These are phyloP conservation scores for Distichodus sexfasciatus DNA, from an alignment of 2,797 vertebrate species.

Conservation along the genomic window DNA sequence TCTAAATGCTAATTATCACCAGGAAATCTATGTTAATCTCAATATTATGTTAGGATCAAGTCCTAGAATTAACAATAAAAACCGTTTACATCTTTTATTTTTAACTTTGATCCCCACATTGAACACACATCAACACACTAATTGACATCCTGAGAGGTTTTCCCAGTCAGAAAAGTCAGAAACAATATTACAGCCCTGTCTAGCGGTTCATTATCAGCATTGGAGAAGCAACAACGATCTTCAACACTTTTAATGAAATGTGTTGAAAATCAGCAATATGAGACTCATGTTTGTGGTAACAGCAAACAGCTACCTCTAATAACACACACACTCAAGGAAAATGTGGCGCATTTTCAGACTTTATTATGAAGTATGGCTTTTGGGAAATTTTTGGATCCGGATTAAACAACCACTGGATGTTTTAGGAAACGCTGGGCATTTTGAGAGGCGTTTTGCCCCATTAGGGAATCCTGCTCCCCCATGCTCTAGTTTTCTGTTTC, in stretches of 20 bases:
- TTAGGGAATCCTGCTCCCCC: slow-evolving; percentile 30
- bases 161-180: no score
- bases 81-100: no score
- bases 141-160: no score
- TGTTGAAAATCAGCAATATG: slow-evolving; percentile 9
- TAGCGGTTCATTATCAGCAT: not conserved
- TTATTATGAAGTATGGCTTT: not conserved
- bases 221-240: not conserved
- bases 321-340: not conserved
- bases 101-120: no score
- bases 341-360: not conserved
- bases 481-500: slow-evolving; percentile 11
- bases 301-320: not conserved
- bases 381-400: not conserved
- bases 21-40: no score
- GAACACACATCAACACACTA: no score
- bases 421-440: not conserved
- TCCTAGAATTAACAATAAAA: no score
- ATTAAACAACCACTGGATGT: not conserved
- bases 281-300: not conserved
- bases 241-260: not conserved
- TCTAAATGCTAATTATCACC: no score
- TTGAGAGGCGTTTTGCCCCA: not conserved
- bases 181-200: no score
- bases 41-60: not conserved